Evolutionary conservation across 92 coral and sea anemone species (phyloP), one percentile per base, ranked within the genome.

Genomic region (Actinernus sp.): DNA sequence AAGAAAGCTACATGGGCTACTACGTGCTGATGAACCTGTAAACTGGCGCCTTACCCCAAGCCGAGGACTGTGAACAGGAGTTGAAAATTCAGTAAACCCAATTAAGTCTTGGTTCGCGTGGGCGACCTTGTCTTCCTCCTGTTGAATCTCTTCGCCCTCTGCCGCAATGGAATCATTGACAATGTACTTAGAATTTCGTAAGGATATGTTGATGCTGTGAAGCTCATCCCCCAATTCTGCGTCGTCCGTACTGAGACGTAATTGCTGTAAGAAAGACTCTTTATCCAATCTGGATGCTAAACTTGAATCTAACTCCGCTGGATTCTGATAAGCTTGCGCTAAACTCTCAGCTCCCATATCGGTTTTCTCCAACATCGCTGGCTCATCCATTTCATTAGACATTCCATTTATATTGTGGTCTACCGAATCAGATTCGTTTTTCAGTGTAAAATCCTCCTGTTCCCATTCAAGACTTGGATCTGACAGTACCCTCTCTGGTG

Each of bases 391-490:
- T 36, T 14, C 41, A 36, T 36, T 14, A n/a, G n/a, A n/a, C n/a
- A n/a, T n/a, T n/a, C n/a, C n/a, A n/a, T n/a, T n/a, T n/a, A n/a
- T n/a, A n/a, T n/a, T n/a, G n/a, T n/a, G n/a, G n/a, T n/a, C 52
- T 1, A n/a, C 74, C 2, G 33, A 37, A 3, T 64, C 57, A n/a
- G n/a, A n/a, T 31, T 61, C 78, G 20, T 29, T 31, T 4, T 67
- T 75, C 29, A 78, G 49, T 11, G 63, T 8, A 18, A 78, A 52
- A 2, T 67, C 56, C 32, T 84, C 85, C 32, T 77, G 63, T 14
- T 78, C 86, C 90, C 90, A 84, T 26, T 84, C 90, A 12, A 84
- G 56, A 31, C 69, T 67, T 29, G 34, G 71, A 31, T 58, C 73
- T 4, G 73, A 40, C n/a, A 60, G 36, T 5, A 51, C 65, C 13